These are phyloP conservation scores for Equus przewalskii DNA, from an alignment of 2,113 vertebrate genomes.

Conservation along the genomic window DNA sequence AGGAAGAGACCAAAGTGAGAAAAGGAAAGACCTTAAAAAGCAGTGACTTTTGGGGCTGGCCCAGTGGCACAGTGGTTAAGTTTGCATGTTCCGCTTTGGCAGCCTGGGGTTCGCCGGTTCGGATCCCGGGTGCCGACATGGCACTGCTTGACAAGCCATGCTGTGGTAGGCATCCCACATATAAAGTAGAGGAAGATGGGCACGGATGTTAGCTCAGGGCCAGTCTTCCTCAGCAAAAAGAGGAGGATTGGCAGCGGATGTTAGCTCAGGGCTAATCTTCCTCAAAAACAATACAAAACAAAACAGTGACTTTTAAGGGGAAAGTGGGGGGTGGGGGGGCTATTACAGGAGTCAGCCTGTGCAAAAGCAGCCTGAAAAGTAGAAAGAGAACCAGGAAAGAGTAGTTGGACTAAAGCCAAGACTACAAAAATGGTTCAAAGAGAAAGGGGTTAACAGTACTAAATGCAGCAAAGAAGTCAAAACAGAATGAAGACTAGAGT, in stretches of 20 bases:
- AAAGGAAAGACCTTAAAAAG: slow-evolving; percentile 21
- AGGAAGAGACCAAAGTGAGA: background rate
- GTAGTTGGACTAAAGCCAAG: background rate
- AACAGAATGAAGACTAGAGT: slow-evolving; percentile 3
- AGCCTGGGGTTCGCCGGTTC: too few species aligned
- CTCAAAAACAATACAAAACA: background rate
- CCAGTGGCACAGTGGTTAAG: too few species aligned
- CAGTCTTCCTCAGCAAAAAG: too few species aligned
- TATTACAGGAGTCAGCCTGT: background rate
- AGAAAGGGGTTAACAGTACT: background rate
- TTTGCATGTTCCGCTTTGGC: too few species aligned
- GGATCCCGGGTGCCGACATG: too few species aligned
- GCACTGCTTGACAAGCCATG: too few species aligned
- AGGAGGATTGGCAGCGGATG: too few species aligned
- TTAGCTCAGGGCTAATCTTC: too few species aligned
- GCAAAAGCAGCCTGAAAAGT: background rate
- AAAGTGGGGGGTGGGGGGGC: background rate
- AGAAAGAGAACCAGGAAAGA: background rate
- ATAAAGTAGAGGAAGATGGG: too few species aligned
- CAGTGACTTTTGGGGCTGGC: background rate
- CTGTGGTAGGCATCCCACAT: too few species aligned
- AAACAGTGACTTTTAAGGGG: slow-evolving; percentile 6
- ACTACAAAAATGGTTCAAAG: background rate
- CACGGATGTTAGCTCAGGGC: too few species aligned
- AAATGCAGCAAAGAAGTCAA: background rate